These are phyloP conservation scores for Microchrysa polita DNA, from an alignment of 2,888 invertebrate species.

Conservation along the genomic window DNA sequence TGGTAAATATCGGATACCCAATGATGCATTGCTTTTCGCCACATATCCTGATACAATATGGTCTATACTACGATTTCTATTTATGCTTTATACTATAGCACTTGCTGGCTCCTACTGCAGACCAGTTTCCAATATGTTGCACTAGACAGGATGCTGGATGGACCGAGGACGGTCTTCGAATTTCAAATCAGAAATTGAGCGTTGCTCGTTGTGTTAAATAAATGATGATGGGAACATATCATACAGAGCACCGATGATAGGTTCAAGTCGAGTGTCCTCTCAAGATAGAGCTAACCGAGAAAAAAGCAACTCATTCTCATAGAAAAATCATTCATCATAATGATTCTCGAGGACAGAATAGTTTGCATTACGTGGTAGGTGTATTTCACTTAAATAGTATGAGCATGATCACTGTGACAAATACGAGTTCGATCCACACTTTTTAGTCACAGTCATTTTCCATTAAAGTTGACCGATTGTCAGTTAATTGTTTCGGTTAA, in stretches of 20 bases:
- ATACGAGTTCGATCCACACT: too few relatives aligned
- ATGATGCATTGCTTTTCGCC: neutral
- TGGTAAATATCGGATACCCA: slow-evolving; percentile 6
- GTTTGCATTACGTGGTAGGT: too few relatives aligned
- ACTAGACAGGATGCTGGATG: neutral
- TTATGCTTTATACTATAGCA: neutral
- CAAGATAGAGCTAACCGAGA: slow-evolving; percentile 1
- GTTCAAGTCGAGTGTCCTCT: neutral
- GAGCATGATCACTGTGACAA: too few relatives aligned
- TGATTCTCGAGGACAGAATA: too few relatives aligned
- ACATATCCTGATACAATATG: slow-evolving; percentile 12
- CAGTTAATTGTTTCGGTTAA: too few relatives aligned
- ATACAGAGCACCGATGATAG: neutral
- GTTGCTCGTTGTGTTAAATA: slow-evolving; percentile 20
- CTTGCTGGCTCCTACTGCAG: slow-evolving; percentile 4
- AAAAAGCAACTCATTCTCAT: neutral
- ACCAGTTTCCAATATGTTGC: slow-evolving; percentile 22
- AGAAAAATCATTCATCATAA: neutral
- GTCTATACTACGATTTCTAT: slow-evolving; percentile 14
- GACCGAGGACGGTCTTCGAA: neutral
- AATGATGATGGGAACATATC: slow-evolving; percentile 40
- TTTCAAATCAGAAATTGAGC: slow-evolving; percentile 7
- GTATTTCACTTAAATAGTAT: too few relatives aligned
- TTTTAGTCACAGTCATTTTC: too few relatives aligned
- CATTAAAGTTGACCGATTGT: too few relatives aligned